Percentiles rank a stretch among this genome's conserved stretches.
phyloP scores from a whole-genome alignment of 2,797 vertebrate species.

The Neomorphus geoffroyi region DNA sequence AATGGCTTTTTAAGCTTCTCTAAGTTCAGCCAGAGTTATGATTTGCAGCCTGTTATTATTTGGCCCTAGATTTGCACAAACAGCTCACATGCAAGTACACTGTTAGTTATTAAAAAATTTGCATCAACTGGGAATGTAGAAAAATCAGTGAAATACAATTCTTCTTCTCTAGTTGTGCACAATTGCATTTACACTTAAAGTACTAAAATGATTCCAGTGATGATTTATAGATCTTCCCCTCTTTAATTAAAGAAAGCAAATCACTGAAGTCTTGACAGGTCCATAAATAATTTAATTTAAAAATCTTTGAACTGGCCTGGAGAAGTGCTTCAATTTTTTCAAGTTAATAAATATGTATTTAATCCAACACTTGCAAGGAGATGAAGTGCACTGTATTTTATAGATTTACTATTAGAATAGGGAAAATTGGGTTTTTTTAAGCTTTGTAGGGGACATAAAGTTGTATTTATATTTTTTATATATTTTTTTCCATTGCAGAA shows the following conservation, averaged over 20 bases:
- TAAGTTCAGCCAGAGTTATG: neutral
- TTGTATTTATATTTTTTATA: neutral
- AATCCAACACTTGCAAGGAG: neutral
- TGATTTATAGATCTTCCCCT: neutral
- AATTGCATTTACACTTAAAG: neutral
- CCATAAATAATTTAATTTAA: neutral
- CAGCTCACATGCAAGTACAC: neutral
- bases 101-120: neutral
- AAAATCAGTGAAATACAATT: neutral
- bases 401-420: neutral
- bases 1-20: neutral
- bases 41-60: neutral
- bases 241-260: neutral
- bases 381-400: neutral
- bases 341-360: neutral
- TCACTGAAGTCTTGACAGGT: neutral
- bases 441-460: neutral
- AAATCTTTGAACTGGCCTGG: neutral
- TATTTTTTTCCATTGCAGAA: too few species aligned
- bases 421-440: fast-evolving
- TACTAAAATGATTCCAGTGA: neutral
- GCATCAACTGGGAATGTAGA: neutral
- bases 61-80: neutral
- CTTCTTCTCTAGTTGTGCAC: neutral
- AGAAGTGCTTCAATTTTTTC: neutral